Evolutionary conservation across 1,140 invertebrate species (phyloP).

Genomic region (Babylonia areolata): DNA sequence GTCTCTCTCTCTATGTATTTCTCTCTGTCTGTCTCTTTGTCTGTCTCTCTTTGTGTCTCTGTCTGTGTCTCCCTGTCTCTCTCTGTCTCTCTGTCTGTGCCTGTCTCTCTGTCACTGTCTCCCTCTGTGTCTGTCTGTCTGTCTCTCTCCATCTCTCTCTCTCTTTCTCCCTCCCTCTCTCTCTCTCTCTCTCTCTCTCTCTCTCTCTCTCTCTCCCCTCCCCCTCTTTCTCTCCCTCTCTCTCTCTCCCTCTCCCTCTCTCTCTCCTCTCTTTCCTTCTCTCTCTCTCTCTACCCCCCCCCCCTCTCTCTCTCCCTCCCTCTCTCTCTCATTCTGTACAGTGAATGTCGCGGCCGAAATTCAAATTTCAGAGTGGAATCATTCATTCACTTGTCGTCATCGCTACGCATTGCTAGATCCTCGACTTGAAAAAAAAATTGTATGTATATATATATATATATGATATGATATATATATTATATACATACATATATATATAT

Average conservation of each 20-base stretch:
- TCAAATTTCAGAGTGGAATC: too few species aligned
- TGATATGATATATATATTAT: too few species aligned
- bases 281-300: too few species aligned
- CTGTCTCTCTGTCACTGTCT: constrained; percentile 10
- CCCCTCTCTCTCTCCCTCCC: too few species aligned
- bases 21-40: background rate
- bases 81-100: background rate
- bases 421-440: too few species aligned
- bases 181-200: background rate
- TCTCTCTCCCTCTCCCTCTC: background rate
- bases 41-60: background rate
- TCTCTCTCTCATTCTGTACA: too few species aligned
- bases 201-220: background rate
- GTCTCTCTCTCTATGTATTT: too few species aligned
- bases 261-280: background rate
- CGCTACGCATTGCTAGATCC: too few species aligned
- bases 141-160: background rate
- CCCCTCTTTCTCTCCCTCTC: background rate
- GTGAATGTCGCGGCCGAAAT: too few species aligned
- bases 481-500: too few species aligned
- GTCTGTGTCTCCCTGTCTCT: constrained; percentile 1
- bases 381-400: too few species aligned
- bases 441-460: too few species aligned
- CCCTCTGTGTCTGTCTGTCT: background rate
- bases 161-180: background rate